Percentiles rank a stretch among this genome's conserved stretches.
phyloP scores from a whole-genome alignment of 2,797 vertebrate genomes.

The Mus minutoides region DNA sequence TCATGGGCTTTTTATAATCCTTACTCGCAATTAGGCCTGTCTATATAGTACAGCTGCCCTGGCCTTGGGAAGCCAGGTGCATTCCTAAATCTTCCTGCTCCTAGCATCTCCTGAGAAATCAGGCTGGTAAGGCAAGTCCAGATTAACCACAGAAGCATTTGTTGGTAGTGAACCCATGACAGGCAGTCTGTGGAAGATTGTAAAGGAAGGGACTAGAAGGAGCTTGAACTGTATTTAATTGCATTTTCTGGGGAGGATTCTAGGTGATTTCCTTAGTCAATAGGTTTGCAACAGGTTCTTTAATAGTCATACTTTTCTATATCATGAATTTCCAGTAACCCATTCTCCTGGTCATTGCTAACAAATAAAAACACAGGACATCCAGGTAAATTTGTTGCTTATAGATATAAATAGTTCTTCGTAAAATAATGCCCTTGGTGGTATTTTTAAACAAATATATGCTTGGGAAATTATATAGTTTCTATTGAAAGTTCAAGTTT shows the following conservation, averaged over 20 bases:
- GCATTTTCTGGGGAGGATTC: background rate
- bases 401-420: slow-evolving; percentile 23
- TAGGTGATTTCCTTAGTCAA: slow-evolving; percentile 45
- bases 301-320: background rate
- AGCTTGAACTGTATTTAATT: background rate
- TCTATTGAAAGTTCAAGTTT: background rate
- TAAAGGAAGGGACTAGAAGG: background rate
- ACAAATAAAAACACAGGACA: background rate
- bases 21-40: background rate
- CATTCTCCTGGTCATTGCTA: background rate
- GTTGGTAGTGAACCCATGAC: background rate
- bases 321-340: background rate
- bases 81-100: background rate
- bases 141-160: background rate
- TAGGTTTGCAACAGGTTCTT: background rate
- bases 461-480: background rate
- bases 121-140: background rate
- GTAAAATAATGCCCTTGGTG: background rate
- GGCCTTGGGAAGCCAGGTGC: background rate
- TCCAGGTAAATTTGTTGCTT: background rate
- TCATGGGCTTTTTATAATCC: background rate
- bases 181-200: background rate
- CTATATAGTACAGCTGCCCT: background rate
- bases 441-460: background rate
- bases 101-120: background rate